Percentiles rank a stretch among this genome's conserved stretches.
Conservation (phyloP, 1,140 invertebrate species). For the Solenopsis invicta region DNA sequence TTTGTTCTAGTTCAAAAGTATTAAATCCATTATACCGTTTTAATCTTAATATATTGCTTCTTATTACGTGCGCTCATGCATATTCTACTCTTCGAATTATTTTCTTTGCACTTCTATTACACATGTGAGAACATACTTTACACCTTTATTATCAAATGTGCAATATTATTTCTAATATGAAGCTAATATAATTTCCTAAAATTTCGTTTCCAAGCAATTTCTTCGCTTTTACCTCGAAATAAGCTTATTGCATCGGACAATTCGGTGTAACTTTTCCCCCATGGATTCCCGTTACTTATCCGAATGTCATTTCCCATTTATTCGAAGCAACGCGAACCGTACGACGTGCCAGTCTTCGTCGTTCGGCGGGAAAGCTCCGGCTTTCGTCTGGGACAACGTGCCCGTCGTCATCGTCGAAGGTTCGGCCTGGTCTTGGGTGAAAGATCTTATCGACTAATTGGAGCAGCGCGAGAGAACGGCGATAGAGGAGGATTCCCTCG, state of each 20-base stretch:
- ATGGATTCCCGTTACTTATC: constrained; percentile 40
- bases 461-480: constrained; percentile 69
- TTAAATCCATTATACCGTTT: constrained; percentile 51
- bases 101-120: background rate
- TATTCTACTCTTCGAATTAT: background rate
- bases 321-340: constrained; percentile 52
- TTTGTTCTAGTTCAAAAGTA: constrained; percentile 41
- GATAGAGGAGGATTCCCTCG: constrained; percentile 68
- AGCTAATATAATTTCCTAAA: background rate
- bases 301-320: constrained; percentile 58
- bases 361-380: constrained; percentile 49
- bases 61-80: background rate
- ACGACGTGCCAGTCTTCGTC: constrained; percentile 46
- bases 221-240: background rate
- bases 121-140: background rate
- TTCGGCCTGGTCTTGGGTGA: constrained; percentile 49
- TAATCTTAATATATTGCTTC: constrained; percentile 10
- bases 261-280: constrained; percentile 42
- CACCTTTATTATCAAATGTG: background rate
- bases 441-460: constrained; percentile 78
- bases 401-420: constrained; percentile 50
- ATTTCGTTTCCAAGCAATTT: background rate
- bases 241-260: constrained; percentile 19
- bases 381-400: constrained; percentile 50
- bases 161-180: background rate